Conservation (phyloP, 2,797 vertebrate species). For the Myotis myotis region DNA sequence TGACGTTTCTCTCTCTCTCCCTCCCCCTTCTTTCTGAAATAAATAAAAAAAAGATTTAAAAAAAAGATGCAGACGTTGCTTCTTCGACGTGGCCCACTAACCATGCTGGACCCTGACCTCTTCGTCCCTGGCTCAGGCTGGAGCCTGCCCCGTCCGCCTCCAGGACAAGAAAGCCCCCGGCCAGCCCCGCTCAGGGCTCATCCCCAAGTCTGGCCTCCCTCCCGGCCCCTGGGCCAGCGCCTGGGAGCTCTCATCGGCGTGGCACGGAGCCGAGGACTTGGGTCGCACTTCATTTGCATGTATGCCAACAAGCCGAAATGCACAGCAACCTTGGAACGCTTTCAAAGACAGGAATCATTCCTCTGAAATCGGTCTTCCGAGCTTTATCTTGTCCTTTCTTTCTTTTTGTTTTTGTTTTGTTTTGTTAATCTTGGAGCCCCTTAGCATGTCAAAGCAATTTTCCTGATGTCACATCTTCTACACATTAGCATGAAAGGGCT, state of each 20-base stretch:
- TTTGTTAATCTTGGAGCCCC: constrained; percentile 94
- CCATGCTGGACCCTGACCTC: neutral
- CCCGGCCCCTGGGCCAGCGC: constrained; percentile 75
- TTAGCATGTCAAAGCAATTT: constrained; percentile 98
- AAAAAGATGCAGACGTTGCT: no score
- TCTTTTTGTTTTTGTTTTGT: neutral
- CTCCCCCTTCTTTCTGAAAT: no score
- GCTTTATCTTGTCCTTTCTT: neutral
- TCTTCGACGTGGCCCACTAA: neutral
- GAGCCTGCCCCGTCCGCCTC: constrained; percentile 39
- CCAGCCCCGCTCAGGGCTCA: constrained; percentile 29
- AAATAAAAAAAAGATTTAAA: no score
- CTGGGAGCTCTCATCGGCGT: constrained; percentile 90
- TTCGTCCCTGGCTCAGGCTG: neutral
- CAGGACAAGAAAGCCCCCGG: constrained; percentile 70
- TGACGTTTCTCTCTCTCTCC: no score
- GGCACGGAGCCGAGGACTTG: constrained; percentile 92
- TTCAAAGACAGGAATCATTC: constrained; percentile 99
- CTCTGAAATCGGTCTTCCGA: constrained; percentile 78
- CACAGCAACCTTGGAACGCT: constrained; percentile 98
- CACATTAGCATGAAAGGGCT: constrained; percentile 98
- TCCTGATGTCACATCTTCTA: constrained; percentile 98
- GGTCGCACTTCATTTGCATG: constrained; percentile 97
- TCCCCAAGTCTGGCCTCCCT: constrained; percentile 78
- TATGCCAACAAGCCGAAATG: constrained; percentile 99